Conservation (phyloP, 2,113 vertebrate species). For the Henicopernis longicauda region DNA sequence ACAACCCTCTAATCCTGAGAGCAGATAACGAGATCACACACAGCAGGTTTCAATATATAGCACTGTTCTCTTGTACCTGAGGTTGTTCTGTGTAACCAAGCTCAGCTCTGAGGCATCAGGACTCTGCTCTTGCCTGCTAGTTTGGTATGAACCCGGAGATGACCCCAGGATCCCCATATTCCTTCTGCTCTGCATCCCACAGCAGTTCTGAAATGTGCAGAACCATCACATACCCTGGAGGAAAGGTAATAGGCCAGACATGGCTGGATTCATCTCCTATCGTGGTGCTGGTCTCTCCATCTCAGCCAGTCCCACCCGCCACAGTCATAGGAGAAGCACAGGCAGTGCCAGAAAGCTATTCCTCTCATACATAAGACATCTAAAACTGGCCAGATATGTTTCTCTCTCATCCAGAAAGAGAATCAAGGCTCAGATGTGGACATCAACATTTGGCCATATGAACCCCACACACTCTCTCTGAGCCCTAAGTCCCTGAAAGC, state of each 20-base stretch:
- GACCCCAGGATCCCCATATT: neutral
- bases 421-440: neutral
- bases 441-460: neutral
- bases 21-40: neutral
- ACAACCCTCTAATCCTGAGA: neutral
- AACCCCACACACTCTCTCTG: neutral
- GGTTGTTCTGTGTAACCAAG: neutral
- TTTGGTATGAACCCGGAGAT: neutral
- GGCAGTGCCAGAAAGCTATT: neutral
- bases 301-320: neutral
- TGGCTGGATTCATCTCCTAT: neutral
- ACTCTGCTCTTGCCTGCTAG: neutral
- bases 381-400: neutral
- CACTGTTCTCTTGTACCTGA: neutral
- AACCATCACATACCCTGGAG: neutral
- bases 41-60: neutral
- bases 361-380: neutral
- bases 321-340: neutral
- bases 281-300: neutral
- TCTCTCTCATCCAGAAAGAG: neutral
- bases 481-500: neutral
- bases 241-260: neutral
- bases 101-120: neutral
- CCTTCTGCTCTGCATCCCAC: neutral
- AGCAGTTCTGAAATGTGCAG: neutral